phyloP scores from a whole-genome alignment of 2,797 vertebrate species.

The Chloroceryle amazona region DNA sequence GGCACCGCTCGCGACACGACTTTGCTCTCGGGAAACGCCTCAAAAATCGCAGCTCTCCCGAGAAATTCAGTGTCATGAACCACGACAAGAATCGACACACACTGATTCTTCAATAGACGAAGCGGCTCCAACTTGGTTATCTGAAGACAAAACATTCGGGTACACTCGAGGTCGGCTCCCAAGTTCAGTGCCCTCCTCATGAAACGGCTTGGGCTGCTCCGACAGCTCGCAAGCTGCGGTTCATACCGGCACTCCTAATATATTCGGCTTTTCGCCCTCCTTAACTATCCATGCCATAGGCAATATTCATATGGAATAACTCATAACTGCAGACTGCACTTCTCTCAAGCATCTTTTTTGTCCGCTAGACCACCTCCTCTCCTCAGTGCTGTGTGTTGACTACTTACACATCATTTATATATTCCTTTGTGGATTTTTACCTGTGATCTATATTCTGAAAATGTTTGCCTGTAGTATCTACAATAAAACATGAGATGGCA shows the following conservation, averaged over 20 bases:
- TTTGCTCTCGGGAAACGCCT: background rate
- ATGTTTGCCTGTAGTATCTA: background rate
- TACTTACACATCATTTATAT: background rate
- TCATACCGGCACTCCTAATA: background rate
- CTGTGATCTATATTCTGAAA: background rate
- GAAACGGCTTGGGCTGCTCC: background rate
- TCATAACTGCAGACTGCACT: constrained; percentile 30
- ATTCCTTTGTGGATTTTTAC: constrained; percentile 15
- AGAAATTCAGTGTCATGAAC: rapidly evolving
- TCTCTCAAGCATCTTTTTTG: background rate
- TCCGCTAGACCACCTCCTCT: background rate
- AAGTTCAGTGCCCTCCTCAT: background rate
- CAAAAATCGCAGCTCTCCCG: background rate
- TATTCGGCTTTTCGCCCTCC: constrained; percentile 10
- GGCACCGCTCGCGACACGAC: too few relatives aligned
- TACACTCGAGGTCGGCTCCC: rapidly evolving
- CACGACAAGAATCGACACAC: rapidly evolving
- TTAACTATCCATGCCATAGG: constrained; percentile 56
- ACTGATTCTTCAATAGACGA: rapidly evolving
- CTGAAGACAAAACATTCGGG: rapidly evolving
- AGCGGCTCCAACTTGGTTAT: rapidly evolving
- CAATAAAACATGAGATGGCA: background rate
- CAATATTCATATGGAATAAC: constrained; percentile 54
- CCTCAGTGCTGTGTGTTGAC: background rate
- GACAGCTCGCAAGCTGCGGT: background rate